Evolutionary conservation across 2,888 invertebrate species (phyloP).

Genomic region (Epinotia demarniana): DNA sequence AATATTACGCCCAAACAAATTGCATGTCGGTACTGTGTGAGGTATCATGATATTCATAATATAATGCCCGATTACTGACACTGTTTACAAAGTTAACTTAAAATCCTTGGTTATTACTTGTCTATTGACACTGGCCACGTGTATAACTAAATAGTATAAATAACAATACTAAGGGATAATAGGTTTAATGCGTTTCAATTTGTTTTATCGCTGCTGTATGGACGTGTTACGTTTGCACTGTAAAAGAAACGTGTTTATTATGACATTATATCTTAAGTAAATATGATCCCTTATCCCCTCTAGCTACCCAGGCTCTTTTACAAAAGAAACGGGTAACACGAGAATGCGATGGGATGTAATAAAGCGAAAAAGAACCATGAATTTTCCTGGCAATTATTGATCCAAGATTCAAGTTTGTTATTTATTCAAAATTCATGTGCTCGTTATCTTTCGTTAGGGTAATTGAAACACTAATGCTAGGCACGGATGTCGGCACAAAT

Average conservation of each 20-base stretch:
- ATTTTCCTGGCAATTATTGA: constrained; percentile 2
- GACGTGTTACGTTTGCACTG: constrained; percentile 22
- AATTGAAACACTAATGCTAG: neutral
- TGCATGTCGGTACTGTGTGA: constrained; percentile 14
- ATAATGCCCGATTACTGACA: constrained; percentile 55
- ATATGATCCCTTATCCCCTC: constrained; percentile 31
- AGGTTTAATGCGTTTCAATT: constrained; percentile 32
- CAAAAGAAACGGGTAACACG: constrained; percentile 53
- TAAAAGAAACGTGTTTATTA: constrained; percentile 14
- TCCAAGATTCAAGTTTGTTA: neutral
- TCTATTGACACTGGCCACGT: constrained; percentile 63
- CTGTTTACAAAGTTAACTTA: constrained; percentile 29
- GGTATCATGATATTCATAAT: constrained; percentile 16
- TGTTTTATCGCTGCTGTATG: neutral
- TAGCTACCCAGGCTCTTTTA: constrained; percentile 46
- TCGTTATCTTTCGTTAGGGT: neutral
- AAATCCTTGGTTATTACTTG: constrained; percentile 38
- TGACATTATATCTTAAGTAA: constrained; percentile 32
- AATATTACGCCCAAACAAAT: constrained; percentile 4
- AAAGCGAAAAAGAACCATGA: neutral
- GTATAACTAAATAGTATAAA: constrained; percentile 58
- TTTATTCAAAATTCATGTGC: neutral
- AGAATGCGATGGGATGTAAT: constrained; percentile 23
- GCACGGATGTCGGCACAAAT: neutral
- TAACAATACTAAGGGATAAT: constrained; percentile 27